Conservation (phyloP, 1,140 invertebrate species). For the Drosophila pachea region DNA sequence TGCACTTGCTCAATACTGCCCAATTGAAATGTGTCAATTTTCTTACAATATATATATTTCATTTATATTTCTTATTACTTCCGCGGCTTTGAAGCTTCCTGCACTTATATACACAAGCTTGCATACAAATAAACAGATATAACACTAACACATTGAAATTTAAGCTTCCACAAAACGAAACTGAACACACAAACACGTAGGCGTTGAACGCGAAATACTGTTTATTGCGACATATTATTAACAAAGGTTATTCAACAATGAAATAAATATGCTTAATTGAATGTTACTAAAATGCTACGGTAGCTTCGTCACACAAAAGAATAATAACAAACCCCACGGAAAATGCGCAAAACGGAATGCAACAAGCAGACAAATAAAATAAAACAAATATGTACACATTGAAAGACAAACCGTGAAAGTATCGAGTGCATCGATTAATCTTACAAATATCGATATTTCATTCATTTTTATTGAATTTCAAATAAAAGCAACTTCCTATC, state of each 20-base stretch:
- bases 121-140: constrained; percentile 29
- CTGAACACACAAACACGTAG: constrained; percentile 33
- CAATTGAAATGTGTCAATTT: constrained; percentile 7
- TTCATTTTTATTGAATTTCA: constrained; percentile 1
- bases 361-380: constrained; percentile 37
- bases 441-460: constrained; percentile 1
- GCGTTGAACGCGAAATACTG: constrained; percentile 24
- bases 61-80: constrained; percentile 32
- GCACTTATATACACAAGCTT: constrained; percentile 22
- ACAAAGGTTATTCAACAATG: constrained; percentile 10
- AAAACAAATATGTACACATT: constrained; percentile 38
- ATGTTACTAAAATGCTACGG: constrained; percentile 19
- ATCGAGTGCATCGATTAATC: constrained; percentile 2
- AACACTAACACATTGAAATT: constrained; percentile 30
- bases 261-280: constrained; percentile 22
- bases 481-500: neutral
- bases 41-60: constrained; percentile 32
- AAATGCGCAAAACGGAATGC: constrained; percentile 43
- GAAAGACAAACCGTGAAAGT: neutral
- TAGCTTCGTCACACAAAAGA: constrained; percentile 29
- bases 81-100: constrained; percentile 41
- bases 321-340: constrained; percentile 50
- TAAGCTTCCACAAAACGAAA: constrained; percentile 20
- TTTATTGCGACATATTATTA: constrained; percentile 35
- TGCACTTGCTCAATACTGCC: constrained; percentile 20